Conservation (phyloP, 2,888 invertebrate species). For the Parnassius apollo region DNA sequence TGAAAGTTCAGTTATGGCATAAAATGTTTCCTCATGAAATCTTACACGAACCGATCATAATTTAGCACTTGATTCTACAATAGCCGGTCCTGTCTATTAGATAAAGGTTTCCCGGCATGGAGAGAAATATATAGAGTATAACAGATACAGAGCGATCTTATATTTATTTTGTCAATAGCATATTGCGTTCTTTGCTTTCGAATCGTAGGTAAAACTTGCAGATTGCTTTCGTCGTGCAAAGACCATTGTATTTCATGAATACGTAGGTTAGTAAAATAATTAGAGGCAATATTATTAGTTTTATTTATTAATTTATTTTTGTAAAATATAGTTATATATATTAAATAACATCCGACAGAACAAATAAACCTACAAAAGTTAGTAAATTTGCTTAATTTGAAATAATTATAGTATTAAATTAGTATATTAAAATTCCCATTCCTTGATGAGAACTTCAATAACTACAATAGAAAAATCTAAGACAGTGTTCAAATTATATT, state of each 20-base stretch:
- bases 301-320: too few species aligned
- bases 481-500: too few species aligned
- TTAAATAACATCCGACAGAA: too few species aligned
- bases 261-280: conserved; percentile 4
- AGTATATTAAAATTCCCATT: too few species aligned
- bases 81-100: conserved; percentile 57
- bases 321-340: too few species aligned
- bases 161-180: conserved; percentile 49
- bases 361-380: too few species aligned
- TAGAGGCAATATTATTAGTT: background rate
- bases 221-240: conserved; percentile 46
- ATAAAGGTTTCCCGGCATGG: conserved; percentile 51
- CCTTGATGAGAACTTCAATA: too few species aligned
- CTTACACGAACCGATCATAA: conserved; percentile 63
- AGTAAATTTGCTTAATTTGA: too few species aligned
- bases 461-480: too few species aligned
- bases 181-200: conserved; percentile 38
- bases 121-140: conserved; percentile 39
- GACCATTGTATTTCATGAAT: conserved; percentile 17
- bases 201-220: conserved; percentile 43
- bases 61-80: conserved; percentile 67
- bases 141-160: conserved; percentile 35
- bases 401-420: too few species aligned
- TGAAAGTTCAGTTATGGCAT: conserved; percentile 38
- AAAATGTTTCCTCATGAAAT: conserved; percentile 59